Base-by-base conservation (phyloP, 1,140 invertebrate genomes). In the Monochamus saltuarius region DNA sequence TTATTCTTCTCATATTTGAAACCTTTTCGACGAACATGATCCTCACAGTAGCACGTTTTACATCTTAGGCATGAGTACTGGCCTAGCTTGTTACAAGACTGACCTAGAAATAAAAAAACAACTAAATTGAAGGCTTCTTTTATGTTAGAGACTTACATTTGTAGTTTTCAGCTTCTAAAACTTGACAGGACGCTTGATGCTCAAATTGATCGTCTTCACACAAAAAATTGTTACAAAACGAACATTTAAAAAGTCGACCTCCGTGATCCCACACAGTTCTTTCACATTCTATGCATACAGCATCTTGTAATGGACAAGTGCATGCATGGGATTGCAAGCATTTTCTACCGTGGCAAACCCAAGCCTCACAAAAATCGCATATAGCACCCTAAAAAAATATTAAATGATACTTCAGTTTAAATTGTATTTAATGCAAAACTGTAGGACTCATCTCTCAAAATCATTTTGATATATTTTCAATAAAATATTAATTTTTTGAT, bases 181-280 rank as follows among this genome's bases (percentile, higher is more conserved):
- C 89, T 82, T 97, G 95, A 76, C 95, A 98, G 1, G 92, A 96
- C 7, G 95, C 95, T 81, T 98, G 95, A 80, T 98, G 95, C 75
- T 98, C 95, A 83, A 98, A 98, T 78, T 98, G 95, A 79, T 98
- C 95, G 80, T 98, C 95, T 80, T 98, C 95, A 80, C 95, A 98
- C 0, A 98, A 82, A 74, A 90, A 95, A 53, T 87, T 90, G 68
- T 87, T 79, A 75, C 95, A 98, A 78, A 94, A 98, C 45, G 91
- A 94, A 77, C 95, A 98, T 65, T 87, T 87, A 74, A 95, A 98
- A 63, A 98, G 90, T 50, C 95, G 83, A 3, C 89, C 91, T 66
- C 95, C 95, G 76, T 98, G 95, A 75, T 95, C 92, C 93, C 94
- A 97, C 10, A 97, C 93, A 13, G 89, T 85, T 73, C 92, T 81